Percentiles rank a stretch among this genome's conserved stretches.
Evolutionary conservation across 1,140 invertebrate species (phyloP).

Genomic region (Lethrus apterus): DNA sequence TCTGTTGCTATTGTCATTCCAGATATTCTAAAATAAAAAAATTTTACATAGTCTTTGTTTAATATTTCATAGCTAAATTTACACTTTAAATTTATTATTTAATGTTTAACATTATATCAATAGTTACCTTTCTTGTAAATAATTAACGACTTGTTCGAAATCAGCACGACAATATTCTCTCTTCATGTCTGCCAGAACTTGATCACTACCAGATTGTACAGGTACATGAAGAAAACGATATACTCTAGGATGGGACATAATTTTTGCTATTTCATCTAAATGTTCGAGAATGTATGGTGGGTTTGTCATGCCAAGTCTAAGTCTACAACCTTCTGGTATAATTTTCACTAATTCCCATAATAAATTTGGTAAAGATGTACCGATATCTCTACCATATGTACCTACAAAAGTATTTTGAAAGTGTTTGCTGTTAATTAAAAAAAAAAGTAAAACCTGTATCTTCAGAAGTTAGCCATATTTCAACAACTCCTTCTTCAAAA

Average conservation of each 20-base stretch:
- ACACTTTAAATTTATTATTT: not conserved
- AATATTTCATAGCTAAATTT: not conserved
- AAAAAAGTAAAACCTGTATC: slow-evolving; percentile 63
- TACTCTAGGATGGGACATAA: slow-evolving; percentile 81
- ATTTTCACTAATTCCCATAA: slow-evolving; percentile 81
- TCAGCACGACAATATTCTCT: slow-evolving; percentile 85
- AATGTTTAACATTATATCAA: not conserved
- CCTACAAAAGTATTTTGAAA: slow-evolving; percentile 42
- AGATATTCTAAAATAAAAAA: slow-evolving; percentile 55
- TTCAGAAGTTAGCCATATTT: slow-evolving; percentile 98
- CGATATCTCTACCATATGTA: slow-evolving; percentile 93
- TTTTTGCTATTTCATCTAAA: slow-evolving; percentile 83
- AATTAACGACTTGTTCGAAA: slow-evolving; percentile 86
- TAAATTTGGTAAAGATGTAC: slow-evolving; percentile 76
- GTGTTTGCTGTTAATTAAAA: not conserved
- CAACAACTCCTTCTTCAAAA: slow-evolving; percentile 87
- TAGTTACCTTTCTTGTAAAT: slow-evolving; percentile 60
- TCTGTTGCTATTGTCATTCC: slow-evolving; percentile 94
- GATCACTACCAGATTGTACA: slow-evolving; percentile 93
- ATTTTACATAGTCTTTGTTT: slow-evolving; percentile 4
- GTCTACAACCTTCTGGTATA: slow-evolving; percentile 83
- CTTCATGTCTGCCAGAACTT: slow-evolving; percentile 92
- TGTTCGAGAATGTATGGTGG: slow-evolving; percentile 97
- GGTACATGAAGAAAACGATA: slow-evolving; percentile 96
- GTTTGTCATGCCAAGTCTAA: slow-evolving; percentile 94